phyloP scores from a whole-genome alignment of 2,888 invertebrate species.

The Macrophya alboannulata region DNA sequence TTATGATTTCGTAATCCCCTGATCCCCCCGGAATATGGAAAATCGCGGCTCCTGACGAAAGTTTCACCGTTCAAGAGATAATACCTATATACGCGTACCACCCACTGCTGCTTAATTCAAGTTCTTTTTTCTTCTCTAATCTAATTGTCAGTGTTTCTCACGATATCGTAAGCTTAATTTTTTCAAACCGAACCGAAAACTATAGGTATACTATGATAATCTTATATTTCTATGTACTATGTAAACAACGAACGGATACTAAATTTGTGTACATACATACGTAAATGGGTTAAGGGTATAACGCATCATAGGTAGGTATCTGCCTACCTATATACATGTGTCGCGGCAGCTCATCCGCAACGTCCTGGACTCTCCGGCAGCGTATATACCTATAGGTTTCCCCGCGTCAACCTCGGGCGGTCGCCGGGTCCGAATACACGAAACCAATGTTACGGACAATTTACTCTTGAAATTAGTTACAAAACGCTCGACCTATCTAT shows the following conservation, averaged over 20 bases:
- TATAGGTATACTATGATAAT: neutral
- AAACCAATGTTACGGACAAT: conserved; percentile 80
- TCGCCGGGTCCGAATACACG: conserved; percentile 67
- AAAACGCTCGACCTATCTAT: conserved; percentile 79
- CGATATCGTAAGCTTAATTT: neutral
- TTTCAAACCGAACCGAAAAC: neutral
- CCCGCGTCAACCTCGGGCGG: conserved; percentile 29
- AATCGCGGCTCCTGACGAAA: neutral
- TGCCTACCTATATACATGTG: neutral
- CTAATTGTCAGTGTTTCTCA: neutral
- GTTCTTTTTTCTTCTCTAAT: neutral
- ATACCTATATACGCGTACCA: neutral
- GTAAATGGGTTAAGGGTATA: too few relatives aligned
- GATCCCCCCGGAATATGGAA: neutral
- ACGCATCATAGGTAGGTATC: neutral
- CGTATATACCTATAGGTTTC: neutral
- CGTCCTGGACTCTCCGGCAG: conserved; percentile 21
- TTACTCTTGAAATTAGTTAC: conserved; percentile 80
- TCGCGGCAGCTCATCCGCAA: conserved; percentile 28
- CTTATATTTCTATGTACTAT: neutral
- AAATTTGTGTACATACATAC: neutral
- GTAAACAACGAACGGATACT: neutral
- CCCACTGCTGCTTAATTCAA: neutral
- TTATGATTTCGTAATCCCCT: neutral
- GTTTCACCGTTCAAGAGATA: neutral